Evolutionary conservation across 2,113 vertebrate genomes (phyloP).

Genomic region (Potamarius usumacintae): DNA sequence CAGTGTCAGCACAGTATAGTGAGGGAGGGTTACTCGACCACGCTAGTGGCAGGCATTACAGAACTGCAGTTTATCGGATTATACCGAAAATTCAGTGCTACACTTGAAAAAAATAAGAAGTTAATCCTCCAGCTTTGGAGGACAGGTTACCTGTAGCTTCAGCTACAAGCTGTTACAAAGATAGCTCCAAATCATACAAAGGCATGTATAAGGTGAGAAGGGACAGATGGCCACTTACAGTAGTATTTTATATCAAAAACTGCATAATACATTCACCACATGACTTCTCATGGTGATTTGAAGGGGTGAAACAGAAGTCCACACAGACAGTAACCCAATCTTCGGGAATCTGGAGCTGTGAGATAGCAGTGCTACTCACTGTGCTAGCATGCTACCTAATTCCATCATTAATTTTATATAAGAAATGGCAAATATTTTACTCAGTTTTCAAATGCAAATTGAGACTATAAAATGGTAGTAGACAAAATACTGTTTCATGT

Average conservation of each 20-base stretch:
- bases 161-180: background rate
- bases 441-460: background rate
- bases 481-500: background rate
- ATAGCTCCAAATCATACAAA: background rate
- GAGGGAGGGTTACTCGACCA: background rate
- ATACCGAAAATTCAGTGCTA: background rate
- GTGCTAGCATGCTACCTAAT: background rate
- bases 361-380: background rate
- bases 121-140: background rate
- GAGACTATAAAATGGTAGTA: background rate
- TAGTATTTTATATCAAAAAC: background rate
- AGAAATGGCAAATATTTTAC: background rate
- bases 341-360: background rate
- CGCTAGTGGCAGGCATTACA: background rate
- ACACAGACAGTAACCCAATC: background rate
- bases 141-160: background rate
- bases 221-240: background rate
- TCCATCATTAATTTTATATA: background rate
- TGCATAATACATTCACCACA: background rate
- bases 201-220: background rate
- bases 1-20: background rate
- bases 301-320: background rate
- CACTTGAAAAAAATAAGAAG: background rate
- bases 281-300: background rate
- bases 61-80: background rate